Conservation (phyloP, 1,140 invertebrate genomes). For the Scaptomyza graminum region DNA sequence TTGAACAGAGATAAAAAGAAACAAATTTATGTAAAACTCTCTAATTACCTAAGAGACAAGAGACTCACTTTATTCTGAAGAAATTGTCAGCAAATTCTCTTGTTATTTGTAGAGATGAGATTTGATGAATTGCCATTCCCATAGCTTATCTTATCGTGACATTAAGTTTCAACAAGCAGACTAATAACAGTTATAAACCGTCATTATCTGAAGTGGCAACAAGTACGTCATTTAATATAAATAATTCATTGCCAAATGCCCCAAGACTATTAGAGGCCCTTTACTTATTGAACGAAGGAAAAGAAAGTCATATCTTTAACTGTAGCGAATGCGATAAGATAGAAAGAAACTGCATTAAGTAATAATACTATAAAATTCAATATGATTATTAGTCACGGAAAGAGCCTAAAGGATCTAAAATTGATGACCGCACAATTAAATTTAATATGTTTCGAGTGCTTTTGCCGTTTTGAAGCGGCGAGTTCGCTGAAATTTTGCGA, state of each 20-base stretch:
- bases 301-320: slow-evolving; percentile 25
- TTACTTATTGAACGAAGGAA: slow-evolving; percentile 9
- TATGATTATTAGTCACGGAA: slow-evolving; percentile 57
- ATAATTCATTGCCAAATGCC: slow-evolving; percentile 12
- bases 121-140: slow-evolving; percentile 15
- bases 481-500: slow-evolving; percentile 24
- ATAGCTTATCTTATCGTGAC: slow-evolving; percentile 35
- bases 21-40: background rate
- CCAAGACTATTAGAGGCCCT: slow-evolving; percentile 16
- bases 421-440: slow-evolving; percentile 33
- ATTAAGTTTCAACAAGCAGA: slow-evolving; percentile 20
- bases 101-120: slow-evolving; percentile 9
- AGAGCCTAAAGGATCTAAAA: slow-evolving; percentile 4
- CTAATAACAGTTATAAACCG: slow-evolving; percentile 7
- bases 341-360: slow-evolving; percentile 20
- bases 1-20: background rate
- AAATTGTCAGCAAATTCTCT: background rate
- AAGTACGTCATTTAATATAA: slow-evolving; percentile 9
- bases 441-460: background rate
- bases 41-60: too few relatives aligned
- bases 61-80: background rate
- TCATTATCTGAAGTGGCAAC: background rate
- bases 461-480: background rate
- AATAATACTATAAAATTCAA: slow-evolving; percentile 37
- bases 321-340: slow-evolving; percentile 46